phyloP scores from a whole-genome alignment of 1,140 invertebrate genomes.

The Drosophila funebris region DNA sequence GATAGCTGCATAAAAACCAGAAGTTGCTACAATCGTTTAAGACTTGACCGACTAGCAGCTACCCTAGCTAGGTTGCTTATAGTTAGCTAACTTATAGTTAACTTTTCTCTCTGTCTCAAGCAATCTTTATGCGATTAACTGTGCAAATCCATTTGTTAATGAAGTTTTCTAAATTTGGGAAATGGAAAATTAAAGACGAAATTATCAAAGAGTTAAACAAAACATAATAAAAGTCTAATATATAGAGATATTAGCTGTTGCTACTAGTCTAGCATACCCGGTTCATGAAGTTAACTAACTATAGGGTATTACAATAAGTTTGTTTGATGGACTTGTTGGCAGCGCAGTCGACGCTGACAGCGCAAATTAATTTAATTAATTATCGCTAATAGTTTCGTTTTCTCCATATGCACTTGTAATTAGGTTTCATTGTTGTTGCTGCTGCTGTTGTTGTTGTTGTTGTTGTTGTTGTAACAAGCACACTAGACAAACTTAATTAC shows the following conservation, averaged over 20 bases:
- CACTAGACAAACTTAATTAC: conserved; percentile 32
- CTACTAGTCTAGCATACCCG: not conserved
- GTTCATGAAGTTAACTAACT: not conserved
- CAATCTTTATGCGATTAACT: too few relatives aligned
- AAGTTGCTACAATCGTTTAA: not conserved
- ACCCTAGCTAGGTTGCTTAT: conserved; percentile 3
- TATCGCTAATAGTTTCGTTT: conserved; percentile 60
- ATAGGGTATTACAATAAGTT: not conserved
- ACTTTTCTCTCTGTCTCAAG: too few relatives aligned
- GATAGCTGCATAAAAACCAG: conserved; percentile 7
- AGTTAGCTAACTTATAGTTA: too few relatives aligned
- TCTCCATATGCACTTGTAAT: conserved; percentile 40
- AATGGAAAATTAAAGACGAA: too few relatives aligned
- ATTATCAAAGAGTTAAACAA: not conserved
- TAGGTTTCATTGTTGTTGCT: conserved; percentile 45
- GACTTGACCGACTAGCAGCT: not conserved
- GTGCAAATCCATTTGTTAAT: too few relatives aligned
- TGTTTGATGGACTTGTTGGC: conserved; percentile 23
- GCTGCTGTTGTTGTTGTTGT: conserved; percentile 25
- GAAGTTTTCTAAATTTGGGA: not conserved
- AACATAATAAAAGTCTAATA: not conserved
- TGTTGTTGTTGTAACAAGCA: conserved; percentile 31
- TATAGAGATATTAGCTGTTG: too few relatives aligned
- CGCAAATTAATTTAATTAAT: conserved; percentile 77
- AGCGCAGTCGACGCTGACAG: conserved; percentile 33